phyloP scores from a whole-genome alignment of 2,113 vertebrate species.

The Gracilinanus agilis region DNA sequence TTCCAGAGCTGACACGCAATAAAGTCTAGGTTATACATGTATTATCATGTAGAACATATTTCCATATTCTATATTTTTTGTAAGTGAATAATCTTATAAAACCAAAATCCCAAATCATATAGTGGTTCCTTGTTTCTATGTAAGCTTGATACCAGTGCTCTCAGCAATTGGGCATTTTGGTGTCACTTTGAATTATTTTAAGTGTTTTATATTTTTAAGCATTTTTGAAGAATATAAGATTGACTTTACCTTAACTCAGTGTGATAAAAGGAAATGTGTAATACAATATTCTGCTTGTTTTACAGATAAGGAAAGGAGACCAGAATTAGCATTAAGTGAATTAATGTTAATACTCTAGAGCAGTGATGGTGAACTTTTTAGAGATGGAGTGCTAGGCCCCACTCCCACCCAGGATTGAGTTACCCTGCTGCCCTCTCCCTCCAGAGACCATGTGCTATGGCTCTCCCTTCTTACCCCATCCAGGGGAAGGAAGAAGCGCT shows the following conservation, averaged over 20 bases:
- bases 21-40: too few relatives aligned
- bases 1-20: too few relatives aligned
- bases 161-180: constrained; percentile 27
- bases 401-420: too few relatives aligned
- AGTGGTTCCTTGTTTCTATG: neutral
- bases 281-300: neutral
- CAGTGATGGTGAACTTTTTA: neutral
- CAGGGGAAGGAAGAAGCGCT: too few relatives aligned
- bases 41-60: too few relatives aligned
- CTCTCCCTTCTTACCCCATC: too few relatives aligned
- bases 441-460: too few relatives aligned
- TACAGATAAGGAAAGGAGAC: constrained; percentile 28
- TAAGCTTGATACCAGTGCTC: neutral
- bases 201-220: constrained; percentile 25
- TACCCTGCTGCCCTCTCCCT: too few relatives aligned
- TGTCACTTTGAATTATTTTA: constrained; percentile 29
- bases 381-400: too few relatives aligned
- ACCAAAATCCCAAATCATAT: neutral
- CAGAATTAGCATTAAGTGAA: constrained; percentile 1
- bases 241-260: constrained; percentile 16
- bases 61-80: too few relatives aligned
- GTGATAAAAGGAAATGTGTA: neutral
- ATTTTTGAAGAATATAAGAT: constrained; percentile 43
- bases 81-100: too few relatives aligned
- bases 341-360: neutral